These are phyloP conservation scores for Acronicta psi DNA, from an alignment of 2,888 invertebrate genomes.

Conservation along the genomic window DNA sequence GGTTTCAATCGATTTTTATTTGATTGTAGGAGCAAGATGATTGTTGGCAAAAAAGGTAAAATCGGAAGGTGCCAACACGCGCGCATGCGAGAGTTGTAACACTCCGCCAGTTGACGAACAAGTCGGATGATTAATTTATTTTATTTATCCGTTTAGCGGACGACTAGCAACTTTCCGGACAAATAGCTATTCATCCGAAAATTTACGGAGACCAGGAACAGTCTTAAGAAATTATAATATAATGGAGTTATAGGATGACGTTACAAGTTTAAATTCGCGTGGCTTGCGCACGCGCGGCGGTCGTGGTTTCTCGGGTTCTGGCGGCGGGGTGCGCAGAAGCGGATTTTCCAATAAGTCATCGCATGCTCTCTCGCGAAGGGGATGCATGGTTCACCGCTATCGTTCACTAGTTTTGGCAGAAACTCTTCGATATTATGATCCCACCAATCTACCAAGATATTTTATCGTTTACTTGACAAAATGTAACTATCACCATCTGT, in stretches of 20 bases:
- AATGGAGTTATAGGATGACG: background rate
- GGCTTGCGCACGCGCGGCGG: slow-evolving; percentile 76
- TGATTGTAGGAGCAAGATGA: too few species aligned
- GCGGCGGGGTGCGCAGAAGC: slow-evolving; percentile 75
- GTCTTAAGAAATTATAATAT: background rate
- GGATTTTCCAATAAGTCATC: slow-evolving; percentile 75
- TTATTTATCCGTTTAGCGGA: too few species aligned
- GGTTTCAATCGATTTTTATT: too few species aligned
- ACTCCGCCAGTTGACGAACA: too few species aligned
- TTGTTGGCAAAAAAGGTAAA: too few species aligned
- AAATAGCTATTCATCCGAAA: too few species aligned
- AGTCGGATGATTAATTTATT: too few species aligned
- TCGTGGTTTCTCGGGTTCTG: slow-evolving; percentile 75
- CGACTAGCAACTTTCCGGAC: too few species aligned
- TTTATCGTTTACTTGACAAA: background rate
- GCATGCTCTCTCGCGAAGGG: slow-evolving; percentile 71
- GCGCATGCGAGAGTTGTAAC: too few species aligned
- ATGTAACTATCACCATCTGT: too few species aligned
- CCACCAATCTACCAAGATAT: slow-evolving; percentile 5
- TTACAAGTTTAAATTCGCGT: slow-evolving; percentile 77
- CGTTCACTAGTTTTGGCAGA: background rate
- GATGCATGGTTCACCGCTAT: slow-evolving; percentile 71
- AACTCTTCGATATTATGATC: slow-evolving; percentile 7
- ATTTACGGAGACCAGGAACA: too few species aligned
- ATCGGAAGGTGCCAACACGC: too few species aligned